Conservation (phyloP, 2,113 vertebrate genomes). For the Hypanus sabinus region DNA sequence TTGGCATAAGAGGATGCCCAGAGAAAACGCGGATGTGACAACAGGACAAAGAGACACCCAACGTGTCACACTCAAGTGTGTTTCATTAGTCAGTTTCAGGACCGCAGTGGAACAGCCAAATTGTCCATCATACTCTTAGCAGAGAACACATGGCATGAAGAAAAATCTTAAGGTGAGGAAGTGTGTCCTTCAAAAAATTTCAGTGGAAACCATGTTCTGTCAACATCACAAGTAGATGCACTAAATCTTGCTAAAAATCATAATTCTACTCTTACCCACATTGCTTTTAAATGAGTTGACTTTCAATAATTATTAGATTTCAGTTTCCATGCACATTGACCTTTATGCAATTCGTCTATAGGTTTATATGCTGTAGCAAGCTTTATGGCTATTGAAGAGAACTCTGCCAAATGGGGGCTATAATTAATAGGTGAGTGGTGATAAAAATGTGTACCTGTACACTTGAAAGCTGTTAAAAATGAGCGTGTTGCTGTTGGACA, state of each 20-base stretch:
- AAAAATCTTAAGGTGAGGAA: not conserved
- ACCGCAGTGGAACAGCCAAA: not conserved
- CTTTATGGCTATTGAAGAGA: conserved; percentile 8
- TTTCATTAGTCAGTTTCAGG: not conserved
- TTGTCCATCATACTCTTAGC: not conserved
- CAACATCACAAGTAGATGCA: not conserved
- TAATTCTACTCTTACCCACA: not conserved
- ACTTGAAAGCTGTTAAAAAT: conserved; percentile 1
- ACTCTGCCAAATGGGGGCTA: conserved; percentile 19
- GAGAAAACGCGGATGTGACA: not conserved
- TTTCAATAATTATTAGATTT: not conserved
- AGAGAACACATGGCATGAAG: not conserved
- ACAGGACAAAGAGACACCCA: not conserved
- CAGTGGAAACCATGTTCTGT: not conserved
- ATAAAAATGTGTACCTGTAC: conserved; percentile 8
- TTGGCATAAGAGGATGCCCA: not conserved
- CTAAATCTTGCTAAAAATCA: not conserved
- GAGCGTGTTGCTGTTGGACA: not conserved
- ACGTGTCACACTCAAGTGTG: not conserved
- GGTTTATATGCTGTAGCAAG: not conserved
- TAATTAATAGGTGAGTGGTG: conserved; percentile 22
- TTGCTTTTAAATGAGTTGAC: not conserved
- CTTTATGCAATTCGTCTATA: not conserved
- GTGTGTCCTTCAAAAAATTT: not conserved
- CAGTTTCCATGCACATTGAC: not conserved